Conservation (phyloP, 2,113 vertebrate species). For the Capreolus pygargus region DNA sequence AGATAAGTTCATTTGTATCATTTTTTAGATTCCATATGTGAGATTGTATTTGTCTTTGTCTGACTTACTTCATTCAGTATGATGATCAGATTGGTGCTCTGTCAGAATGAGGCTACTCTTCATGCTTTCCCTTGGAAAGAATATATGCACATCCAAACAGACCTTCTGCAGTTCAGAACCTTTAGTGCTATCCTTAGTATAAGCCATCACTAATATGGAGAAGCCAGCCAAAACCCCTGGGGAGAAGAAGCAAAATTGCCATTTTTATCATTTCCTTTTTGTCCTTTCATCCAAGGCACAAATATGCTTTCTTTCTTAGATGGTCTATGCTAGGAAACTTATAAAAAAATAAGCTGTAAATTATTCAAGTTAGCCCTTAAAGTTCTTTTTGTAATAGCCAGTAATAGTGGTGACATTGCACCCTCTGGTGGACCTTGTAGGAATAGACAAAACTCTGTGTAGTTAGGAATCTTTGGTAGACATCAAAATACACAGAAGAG, state of each 20-base stretch:
- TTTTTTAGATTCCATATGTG: not conserved
- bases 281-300: not conserved
- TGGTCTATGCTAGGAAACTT: not conserved
- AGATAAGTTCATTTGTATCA: not conserved
- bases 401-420: not conserved
- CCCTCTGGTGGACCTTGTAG: not conserved
- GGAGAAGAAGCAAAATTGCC: not conserved
- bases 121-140: not conserved
- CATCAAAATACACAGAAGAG: not conserved
- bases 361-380: not conserved
- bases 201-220: not conserved
- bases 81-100: not conserved
- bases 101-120: not conserved
- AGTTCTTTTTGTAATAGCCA: not conserved
- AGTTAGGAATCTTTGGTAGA: not conserved
- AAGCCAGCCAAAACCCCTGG: not conserved
- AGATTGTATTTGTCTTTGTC: not conserved
- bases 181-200: not conserved
- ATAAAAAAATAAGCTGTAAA: not conserved
- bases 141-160: not conserved
- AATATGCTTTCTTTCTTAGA: not conserved
- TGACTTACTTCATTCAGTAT: not conserved
- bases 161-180: not conserved
- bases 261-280: not conserved
- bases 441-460: not conserved